phyloP scores from a whole-genome alignment of 2,888 invertebrate genomes.

The Pimpla rufipes region DNA sequence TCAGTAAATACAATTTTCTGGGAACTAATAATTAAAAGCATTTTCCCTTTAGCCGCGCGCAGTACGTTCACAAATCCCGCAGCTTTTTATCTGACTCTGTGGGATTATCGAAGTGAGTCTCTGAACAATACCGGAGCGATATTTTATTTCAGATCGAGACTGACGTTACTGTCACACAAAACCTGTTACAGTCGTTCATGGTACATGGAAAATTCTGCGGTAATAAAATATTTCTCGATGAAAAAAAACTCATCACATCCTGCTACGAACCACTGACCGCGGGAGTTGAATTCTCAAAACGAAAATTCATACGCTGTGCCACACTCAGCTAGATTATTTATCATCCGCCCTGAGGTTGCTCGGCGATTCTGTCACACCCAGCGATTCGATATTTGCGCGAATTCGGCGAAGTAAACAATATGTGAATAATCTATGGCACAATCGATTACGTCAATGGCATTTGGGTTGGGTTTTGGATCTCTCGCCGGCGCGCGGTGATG shows the following conservation, averaged over 20 bases:
- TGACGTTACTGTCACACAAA: not conserved
- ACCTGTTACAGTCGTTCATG: not conserved
- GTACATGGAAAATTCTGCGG: not conserved
- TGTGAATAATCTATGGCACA: constrained; percentile 47
- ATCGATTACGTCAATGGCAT: not conserved
- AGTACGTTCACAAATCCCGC: too few relatives aligned
- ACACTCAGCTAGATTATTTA: not conserved
- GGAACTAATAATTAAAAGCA: too few relatives aligned
- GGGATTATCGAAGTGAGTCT: too few relatives aligned
- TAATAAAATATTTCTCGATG: not conserved
- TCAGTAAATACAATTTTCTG: too few relatives aligned
- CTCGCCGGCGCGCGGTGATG: constrained; percentile 1
- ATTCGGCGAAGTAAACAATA: constrained; percentile 41
- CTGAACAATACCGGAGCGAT: too few relatives aligned
- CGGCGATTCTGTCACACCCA: constrained; percentile 15
- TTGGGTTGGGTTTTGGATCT: not conserved
- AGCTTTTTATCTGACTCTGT: too few relatives aligned
- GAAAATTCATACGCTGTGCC: not conserved
- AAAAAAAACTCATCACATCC: not conserved
- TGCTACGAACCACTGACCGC: not conserved
- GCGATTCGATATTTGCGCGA: constrained; percentile 22
- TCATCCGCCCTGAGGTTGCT: not conserved
- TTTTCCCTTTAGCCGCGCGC: too few relatives aligned
- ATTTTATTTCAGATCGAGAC: too few relatives aligned
- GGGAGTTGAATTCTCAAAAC: not conserved